Evolutionary conservation across 30 jellyfish, hydroid and myxozoan species (phyloP).

Genomic region (Pseudorhiza aurosa): DNA sequence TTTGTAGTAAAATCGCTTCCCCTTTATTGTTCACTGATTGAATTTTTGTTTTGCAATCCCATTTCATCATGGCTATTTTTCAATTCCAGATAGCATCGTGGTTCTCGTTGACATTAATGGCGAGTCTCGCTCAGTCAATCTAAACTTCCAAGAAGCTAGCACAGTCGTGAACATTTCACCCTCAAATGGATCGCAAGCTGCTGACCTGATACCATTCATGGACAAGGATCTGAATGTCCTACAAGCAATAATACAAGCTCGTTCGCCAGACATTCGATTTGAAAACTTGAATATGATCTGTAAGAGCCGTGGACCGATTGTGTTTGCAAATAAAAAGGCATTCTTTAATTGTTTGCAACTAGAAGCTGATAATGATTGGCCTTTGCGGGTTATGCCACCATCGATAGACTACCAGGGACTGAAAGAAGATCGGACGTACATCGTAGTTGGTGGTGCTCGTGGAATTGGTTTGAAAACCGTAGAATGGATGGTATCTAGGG

Average conservation of each 20-base stretch:
- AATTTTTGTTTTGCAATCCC: too few relatives aligned
- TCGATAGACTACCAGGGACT: slow-evolving; percentile 53
- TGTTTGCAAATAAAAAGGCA: background rate
- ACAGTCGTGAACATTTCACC: background rate
- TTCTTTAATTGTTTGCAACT: slow-evolving; percentile 2
- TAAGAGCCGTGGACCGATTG: background rate
- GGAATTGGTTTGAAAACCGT: slow-evolving; percentile 61
- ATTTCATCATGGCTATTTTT: too few relatives aligned
- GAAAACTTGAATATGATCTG: background rate
- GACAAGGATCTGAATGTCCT: background rate
- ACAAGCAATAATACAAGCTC: background rate
- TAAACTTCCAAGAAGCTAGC: background rate
- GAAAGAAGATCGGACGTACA: slow-evolving; percentile 47
- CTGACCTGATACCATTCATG: background rate
- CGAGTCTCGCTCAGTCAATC: background rate
- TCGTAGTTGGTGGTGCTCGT: slow-evolving; percentile 57
- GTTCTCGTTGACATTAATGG: background rate
- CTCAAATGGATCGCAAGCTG: background rate
- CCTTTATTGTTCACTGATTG: too few relatives aligned
- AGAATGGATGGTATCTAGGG: slow-evolving; percentile 59
- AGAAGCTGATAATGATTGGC: background rate
- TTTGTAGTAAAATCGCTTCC: too few relatives aligned
- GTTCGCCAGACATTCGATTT: background rate
- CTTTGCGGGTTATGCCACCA: background rate
- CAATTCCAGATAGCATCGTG: slow-evolving; percentile 10